Base-by-base conservation (phyloP, 2,113 vertebrate genomes). In the Toxostoma redivivum region DNA sequence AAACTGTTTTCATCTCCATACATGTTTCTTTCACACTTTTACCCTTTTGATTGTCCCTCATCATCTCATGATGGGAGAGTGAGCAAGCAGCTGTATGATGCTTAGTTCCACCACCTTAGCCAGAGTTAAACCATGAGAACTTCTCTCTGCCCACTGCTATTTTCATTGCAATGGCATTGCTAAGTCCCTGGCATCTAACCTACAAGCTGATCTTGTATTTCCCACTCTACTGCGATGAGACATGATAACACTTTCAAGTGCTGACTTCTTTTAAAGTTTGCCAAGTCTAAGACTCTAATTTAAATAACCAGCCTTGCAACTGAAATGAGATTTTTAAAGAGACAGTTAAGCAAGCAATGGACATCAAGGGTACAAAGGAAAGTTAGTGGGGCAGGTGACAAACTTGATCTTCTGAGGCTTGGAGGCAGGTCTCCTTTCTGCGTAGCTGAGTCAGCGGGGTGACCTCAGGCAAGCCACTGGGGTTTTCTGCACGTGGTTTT, bases 191-290 rank as follows among this genome's bases (percentile, higher is more conserved):
- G 67, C 62, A 69, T 15, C 38, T 81, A 64, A 80, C 35, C 50
- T 40, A 67, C 54, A 65, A 70, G 66, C 64, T 69, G 60, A 70
- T 74, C 82, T 57, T 73, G 45, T 61, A 70, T 79, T 86, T 94
- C 86, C 50, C 71, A 53, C 62, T 85, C 62, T 31, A 5, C 60
- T 58, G 25, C 1, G 27, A 90, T 83, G 71, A 90, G 67, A 70
- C 58, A 66, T 1, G 58, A 38, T 61, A 94, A 94, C 6, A 21
- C 54, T 90, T 88, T 20, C 15, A 91, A 93, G 54, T 25, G 25
- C 50, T 80, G 47, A 67, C 73, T 94, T 83, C 82, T 96, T 92
- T 82, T 77, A 90, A 81, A 60, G 28, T 85, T 62, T 64, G 80
- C 86, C 80, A 94, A 91, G 86, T 31, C 77, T 62, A 78, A 86